Conservation (phyloP, 2,113 vertebrate genomes). For the Reinhardtius hippoglossoides region DNA sequence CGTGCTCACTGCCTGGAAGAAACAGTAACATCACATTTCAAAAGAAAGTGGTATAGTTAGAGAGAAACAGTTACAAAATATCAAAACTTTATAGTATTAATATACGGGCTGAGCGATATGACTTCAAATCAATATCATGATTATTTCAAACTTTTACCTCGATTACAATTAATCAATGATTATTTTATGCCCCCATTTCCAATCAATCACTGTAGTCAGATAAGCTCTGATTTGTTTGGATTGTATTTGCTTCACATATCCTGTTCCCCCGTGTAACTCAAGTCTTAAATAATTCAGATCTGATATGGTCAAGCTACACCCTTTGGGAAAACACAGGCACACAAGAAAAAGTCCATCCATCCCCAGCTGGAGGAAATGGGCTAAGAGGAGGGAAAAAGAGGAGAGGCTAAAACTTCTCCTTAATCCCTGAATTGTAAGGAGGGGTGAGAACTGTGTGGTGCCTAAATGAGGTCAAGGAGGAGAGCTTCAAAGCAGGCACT, state of each 20-base stretch:
- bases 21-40: not conserved
- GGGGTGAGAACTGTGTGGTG: conserved; percentile 19
- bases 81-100: too few relatives aligned
- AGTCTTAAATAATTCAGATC: conserved; percentile 23
- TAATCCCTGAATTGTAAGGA: conserved; percentile 37
- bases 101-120: too few relatives aligned
- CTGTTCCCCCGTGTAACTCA: conserved; percentile 9
- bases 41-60: too few relatives aligned
- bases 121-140: too few relatives aligned
- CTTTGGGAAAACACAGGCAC: conserved; percentile 5
- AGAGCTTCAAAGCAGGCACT: conserved; percentile 40
- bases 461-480: conserved; percentile 64
- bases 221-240: not conserved
- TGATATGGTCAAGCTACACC: conserved; percentile 7
- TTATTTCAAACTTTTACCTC: too few relatives aligned
- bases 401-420: conserved; percentile 9
- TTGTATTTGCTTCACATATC: conserved; percentile 12
- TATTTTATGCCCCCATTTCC: too few relatives aligned
- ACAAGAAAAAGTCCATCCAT: not conserved
- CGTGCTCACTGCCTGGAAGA: not conserved
- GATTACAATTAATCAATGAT: too few relatives aligned
- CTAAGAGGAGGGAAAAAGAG: not conserved
- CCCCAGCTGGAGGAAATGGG: conserved; percentile 3
- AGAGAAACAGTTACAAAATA: too few relatives aligned
- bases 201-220: not conserved